Evolutionary conservation across 2,113 vertebrate species (phyloP).

Genomic region (Xerus inauris): DNA sequence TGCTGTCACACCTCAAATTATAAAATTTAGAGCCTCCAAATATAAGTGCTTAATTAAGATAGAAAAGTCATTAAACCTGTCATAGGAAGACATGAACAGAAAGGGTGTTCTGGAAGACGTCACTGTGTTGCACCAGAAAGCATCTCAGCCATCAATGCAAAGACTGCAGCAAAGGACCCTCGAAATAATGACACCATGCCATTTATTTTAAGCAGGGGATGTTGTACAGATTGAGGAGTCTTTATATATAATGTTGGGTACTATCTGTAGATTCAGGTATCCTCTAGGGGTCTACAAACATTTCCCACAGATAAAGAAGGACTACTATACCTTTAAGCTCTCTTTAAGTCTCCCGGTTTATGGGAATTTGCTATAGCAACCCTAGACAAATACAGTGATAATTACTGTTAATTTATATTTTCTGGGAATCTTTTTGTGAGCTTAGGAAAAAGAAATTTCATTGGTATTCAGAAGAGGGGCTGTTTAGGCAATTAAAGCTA

Average conservation of each 20-base stretch:
- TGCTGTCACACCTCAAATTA: not conserved
- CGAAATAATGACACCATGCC: too few relatives aligned
- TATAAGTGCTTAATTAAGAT: not conserved
- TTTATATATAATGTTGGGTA: too few relatives aligned
- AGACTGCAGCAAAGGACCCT: not conserved
- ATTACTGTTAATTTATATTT: not conserved
- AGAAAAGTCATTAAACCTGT: not conserved
- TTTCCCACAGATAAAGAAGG: not conserved
- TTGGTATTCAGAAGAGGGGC: not conserved
- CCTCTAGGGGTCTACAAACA: not conserved
- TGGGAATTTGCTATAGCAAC: not conserved
- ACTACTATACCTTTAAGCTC: not conserved
- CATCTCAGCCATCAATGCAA: too few relatives aligned
- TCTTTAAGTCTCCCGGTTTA: not conserved
- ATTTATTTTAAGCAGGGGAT: not conserved
- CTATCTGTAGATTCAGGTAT: not conserved
- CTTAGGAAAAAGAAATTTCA: not conserved
- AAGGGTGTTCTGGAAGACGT: not conserved
- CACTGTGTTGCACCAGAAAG: not conserved
- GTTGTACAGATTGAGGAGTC: too few relatives aligned
- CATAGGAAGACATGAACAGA: not conserved
- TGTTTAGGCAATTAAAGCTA: not conserved
- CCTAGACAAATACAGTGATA: not conserved
- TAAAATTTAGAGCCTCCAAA: not conserved
- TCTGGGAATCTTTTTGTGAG: not conserved